Base-by-base conservation (phyloP, 2,888 invertebrate species). In the Pteria penguin region DNA sequence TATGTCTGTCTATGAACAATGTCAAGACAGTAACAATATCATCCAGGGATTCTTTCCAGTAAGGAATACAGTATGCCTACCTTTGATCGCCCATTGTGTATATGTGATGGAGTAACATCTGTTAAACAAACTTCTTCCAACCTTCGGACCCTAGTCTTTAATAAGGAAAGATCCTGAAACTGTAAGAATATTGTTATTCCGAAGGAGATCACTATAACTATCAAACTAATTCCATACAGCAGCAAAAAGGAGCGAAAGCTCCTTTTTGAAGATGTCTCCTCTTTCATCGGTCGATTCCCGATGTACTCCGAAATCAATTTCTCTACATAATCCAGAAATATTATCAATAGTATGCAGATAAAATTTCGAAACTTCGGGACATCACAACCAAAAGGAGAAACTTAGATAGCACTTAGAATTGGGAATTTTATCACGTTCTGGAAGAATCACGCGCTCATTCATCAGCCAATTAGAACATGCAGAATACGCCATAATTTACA, bases 101-200 rank as follows among this genome's bases (percentile, higher is more conserved):
- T 45, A 45, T 45, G 18, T 18, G 45, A 45, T 14, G 45, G 11
- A 45, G 11, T 45, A 14, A 18, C 45, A 45, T 45, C 45, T 45
- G 45, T 45, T 14, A 45, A 14, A 45, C 45, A 45, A 45, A 18
- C 18, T 18, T 45, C 45, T 45, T 45, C 45, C 45, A 45, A 18
- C 45, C 45, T 45, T 18, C 45, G 8, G 11, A 45, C 45, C 18
- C 45, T 45, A 18, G 45, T 14, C 60, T 70, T 70, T 14, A 70
- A 29, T 36, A 45, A 57, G n/a, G 69, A 60, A 26, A 70, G 18
- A 29, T 70, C 69, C 22, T 70, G 36, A 29, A 70, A 70, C 69
- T 70, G 69, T n/a, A 70, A 27, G 57, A 32, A 60, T 18, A 32
- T 33, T 14, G 69, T 60, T 45, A 70, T 61, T 61, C 69, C 69